Percentiles rank a stretch among this genome's conserved stretches.
Evolutionary conservation across 1,140 invertebrate species (phyloP).

Genomic region (Drosophila teissieri): DNA sequence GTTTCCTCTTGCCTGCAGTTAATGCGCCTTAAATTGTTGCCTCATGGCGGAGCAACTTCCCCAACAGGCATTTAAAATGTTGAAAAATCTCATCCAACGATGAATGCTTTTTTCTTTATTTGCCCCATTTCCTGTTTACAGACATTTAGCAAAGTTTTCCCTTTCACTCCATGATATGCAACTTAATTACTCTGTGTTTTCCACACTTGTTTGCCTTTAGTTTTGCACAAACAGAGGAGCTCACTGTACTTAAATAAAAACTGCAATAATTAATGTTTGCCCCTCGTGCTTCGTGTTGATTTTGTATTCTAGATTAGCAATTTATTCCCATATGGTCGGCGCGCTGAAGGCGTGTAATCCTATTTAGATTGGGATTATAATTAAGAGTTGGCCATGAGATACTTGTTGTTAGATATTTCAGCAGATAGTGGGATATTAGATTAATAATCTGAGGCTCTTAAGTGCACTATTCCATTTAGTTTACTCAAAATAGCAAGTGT

Average conservation of each 20-base stretch:
- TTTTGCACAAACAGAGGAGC: constrained; percentile 16
- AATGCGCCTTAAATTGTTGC: constrained; percentile 46
- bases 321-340: constrained; percentile 11
- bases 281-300: constrained; percentile 28
- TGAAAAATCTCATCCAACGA: constrained; percentile 11
- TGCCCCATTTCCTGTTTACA: constrained; percentile 37
- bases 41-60: background rate
- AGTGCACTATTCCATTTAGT: constrained; percentile 4
- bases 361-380: background rate
- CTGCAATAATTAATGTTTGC: constrained; percentile 47
- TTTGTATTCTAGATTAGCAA: constrained; percentile 22
- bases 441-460: too few relatives aligned
- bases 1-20: constrained; percentile 47
- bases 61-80: constrained; percentile 25
- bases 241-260: constrained; percentile 20
- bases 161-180: constrained; percentile 33
- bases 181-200: constrained; percentile 50
- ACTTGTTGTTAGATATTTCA: too few relatives aligned
- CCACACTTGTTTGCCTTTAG: constrained; percentile 41
- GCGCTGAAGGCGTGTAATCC: constrained; percentile 1
- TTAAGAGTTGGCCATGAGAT: background rate
- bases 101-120: background rate
- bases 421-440: too few relatives aligned
- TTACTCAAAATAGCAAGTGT: background rate
- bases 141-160: constrained; percentile 43